A percentile compares a stretch with the other conserved stretches of the same genome.
These are phyloP conservation scores for Heteromurus nitidus DNA, from an alignment of 2,888 invertebrate genomes.

Conservation along the genomic window DNA sequence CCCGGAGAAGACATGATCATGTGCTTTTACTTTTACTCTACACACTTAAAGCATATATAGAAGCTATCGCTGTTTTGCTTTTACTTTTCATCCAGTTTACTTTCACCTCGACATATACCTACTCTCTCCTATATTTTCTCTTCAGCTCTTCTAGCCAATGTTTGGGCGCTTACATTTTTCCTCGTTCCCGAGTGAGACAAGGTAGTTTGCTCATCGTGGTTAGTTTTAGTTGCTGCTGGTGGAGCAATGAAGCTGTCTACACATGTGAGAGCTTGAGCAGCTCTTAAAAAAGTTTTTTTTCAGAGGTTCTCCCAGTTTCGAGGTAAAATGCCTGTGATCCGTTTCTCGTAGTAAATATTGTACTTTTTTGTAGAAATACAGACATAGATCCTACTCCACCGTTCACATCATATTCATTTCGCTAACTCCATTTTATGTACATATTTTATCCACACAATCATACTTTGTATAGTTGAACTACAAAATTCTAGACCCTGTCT, in stretches of 20 bases:
- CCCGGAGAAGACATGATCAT: slow-evolving; percentile 58
- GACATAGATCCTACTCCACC: neutral
- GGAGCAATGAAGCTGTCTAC: neutral
- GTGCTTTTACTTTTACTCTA: no score
- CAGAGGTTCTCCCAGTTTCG: no score
- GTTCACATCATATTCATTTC: slow-evolving; percentile 12
- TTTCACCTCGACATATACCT: slow-evolving; percentile 21
- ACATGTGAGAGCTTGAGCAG: neutral
- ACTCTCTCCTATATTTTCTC: slow-evolving; percentile 25
- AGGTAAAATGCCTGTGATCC: slow-evolving; percentile 12
- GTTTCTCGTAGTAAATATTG: slow-evolving; percentile 44
- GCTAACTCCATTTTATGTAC: neutral
- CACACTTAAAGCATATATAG: no score
- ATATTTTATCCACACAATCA: no score
- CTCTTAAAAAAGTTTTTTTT: neutral
- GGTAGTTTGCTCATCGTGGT: neutral
- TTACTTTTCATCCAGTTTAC: slow-evolving; percentile 43
- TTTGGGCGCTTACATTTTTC: neutral
- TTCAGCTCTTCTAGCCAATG: neutral
- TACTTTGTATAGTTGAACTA: no score
- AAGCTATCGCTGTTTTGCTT: neutral
- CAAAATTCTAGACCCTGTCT: no score
- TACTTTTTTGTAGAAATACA: no score
- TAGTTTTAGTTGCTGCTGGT: neutral
- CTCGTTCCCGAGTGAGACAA: no score